Evolutionary conservation across 2,888 invertebrate genomes (phyloP).

Genomic region (Eremobia ochroleuca): DNA sequence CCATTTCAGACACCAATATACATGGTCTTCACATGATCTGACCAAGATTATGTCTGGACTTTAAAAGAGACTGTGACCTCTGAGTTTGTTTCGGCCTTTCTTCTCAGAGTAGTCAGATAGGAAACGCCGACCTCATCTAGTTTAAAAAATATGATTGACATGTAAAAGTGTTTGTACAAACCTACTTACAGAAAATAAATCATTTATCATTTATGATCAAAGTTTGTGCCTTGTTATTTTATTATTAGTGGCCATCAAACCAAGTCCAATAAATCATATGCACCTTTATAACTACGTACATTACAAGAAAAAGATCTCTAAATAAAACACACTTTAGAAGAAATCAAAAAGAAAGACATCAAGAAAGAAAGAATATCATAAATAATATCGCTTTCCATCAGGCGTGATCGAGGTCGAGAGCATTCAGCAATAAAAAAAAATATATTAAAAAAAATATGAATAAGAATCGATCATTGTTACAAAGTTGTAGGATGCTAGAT

Average conservation of each 20-base stretch:
- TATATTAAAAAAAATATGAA: background rate
- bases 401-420: background rate
- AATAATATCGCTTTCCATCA: no score
- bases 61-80: no score
- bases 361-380: background rate
- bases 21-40: no score
- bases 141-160: no score
- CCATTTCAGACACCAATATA: no score
- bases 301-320: background rate
- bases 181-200: no score
- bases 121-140: no score
- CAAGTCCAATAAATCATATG: background rate
- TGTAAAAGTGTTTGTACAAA: no score
- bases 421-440: background rate
- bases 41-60: no score
- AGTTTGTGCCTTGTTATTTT: background rate
- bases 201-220: no score
- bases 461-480: background rate
- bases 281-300: background rate
- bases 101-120: no score
- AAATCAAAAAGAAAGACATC: background rate
- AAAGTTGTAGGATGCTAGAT: background rate
- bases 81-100: no score
- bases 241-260: background rate
- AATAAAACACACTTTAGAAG: background rate